Conservation (phyloP, 2,113 vertebrate species). For the Atherinomorus stipes region DNA sequence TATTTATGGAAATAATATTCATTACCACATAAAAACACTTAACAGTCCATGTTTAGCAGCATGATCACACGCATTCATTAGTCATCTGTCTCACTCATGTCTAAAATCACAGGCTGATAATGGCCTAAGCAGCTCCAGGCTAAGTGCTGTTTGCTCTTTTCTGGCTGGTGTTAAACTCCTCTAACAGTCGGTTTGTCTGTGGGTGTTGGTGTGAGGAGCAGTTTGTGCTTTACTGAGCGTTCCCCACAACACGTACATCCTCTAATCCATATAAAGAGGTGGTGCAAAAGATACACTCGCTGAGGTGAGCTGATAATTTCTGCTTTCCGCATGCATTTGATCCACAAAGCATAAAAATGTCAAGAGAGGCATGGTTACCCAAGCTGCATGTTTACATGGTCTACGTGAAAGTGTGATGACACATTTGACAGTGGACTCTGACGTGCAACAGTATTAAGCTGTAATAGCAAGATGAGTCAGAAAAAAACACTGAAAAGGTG, state of each 20-base stretch:
- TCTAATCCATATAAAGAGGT: conserved; percentile 54
- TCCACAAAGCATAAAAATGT: background rate
- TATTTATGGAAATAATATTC: too few relatives aligned
- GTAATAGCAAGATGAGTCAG: background rate
- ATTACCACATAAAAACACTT: conserved; percentile 6
- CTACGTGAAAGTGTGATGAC: conserved; percentile 50
- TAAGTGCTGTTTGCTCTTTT: conserved; percentile 67
- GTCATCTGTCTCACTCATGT: conserved; percentile 56
- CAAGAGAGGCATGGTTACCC: conserved; percentile 51
- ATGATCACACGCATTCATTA: conserved; percentile 32
- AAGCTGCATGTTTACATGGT: conserved; percentile 49
- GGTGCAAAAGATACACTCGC: conserved; percentile 29
- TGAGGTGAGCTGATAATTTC: conserved; percentile 59
- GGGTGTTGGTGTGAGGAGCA: conserved; percentile 72
- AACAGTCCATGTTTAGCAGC: conserved; percentile 13
- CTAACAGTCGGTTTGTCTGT: conserved; percentile 54
- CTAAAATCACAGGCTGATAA: conserved; percentile 38
- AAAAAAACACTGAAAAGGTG: background rate
- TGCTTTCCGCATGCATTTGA: conserved; percentile 26
- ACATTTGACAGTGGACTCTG: conserved; percentile 23
- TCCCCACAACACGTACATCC: conserved; percentile 57
- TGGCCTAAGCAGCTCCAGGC: conserved; percentile 27
- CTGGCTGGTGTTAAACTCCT: conserved; percentile 36
- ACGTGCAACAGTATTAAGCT: conserved; percentile 7
- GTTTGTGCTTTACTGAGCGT: conserved; percentile 40